These are phyloP conservation scores for Agrilus planipennis DNA, from an alignment of 1,140 invertebrate genomes.

Conservation along the genomic window DNA sequence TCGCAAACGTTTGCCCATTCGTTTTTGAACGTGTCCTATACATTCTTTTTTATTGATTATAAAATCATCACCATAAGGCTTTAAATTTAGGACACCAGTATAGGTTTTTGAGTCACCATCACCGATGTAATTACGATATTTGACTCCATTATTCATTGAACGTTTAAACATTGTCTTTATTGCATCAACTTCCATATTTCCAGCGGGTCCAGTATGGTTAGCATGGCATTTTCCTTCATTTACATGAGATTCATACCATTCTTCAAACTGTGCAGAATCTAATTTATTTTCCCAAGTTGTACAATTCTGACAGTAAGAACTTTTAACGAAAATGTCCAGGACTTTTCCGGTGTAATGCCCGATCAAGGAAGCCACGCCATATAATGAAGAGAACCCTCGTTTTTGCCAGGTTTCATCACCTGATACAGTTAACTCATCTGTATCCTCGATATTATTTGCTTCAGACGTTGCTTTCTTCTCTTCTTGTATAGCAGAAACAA, in stretches of 20 bases:
- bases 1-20: conserved; percentile 18
- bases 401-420: conserved; percentile 6
- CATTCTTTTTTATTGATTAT: too few relatives aligned
- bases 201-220: too few relatives aligned
- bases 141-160: conserved; percentile 4
- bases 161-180: not conserved
- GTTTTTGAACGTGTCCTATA: conserved; percentile 20
- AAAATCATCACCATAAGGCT: conserved; percentile 10
- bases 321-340: conserved; percentile 10
- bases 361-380: conserved; percentile 5
- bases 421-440: conserved; percentile 15
- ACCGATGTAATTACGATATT: conserved; percentile 19
- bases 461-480: conserved; percentile 3
- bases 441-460: conserved; percentile 7
- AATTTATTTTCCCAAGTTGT: conserved; percentile 14
- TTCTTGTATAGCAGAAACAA: conserved; percentile 3
- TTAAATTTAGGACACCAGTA: conserved; percentile 13
- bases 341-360: conserved; percentile 5
- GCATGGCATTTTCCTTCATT: conserved; percentile 16
- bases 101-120: conserved; percentile 22
- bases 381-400: conserved; percentile 5
- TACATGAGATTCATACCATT: conserved; percentile 13
- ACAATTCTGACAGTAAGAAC: conserved; percentile 12
- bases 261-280: conserved; percentile 8
- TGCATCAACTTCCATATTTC: conserved; percentile 19